Evolutionary conservation across 2,797 vertebrate genomes (phyloP), one percentile per base, ranked within the genome.

Genomic region (Bradypodion pumilum): DNA sequence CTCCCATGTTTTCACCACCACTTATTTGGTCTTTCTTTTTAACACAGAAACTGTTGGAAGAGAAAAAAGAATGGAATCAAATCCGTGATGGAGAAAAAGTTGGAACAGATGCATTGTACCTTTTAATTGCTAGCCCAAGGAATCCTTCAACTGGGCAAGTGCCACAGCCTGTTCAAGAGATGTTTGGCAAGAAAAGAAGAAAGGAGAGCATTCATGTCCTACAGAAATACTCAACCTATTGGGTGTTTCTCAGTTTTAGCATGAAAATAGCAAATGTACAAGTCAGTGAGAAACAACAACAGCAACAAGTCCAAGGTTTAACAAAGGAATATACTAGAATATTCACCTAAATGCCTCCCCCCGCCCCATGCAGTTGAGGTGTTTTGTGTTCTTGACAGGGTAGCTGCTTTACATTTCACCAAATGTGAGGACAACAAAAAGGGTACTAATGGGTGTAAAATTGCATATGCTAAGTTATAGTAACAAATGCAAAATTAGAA

Each of bases 181-280:
- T 69, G 0, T 9, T 74, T 19, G 72, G 79, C 89, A 89, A 49
- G 88, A 91, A 91, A 85, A 91, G 84, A 16, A 87, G 78, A 16
- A 78, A 90, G 88, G 68, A 74, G 75, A 88, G 0, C 0, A 60
- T 87, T 86, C 86, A 74, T 89, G 91, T 92, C 81, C 79, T 89
- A 84, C 72, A 83, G 81, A 86, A 89, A 87, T 1, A 4, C 52
- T 86, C 87, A 74, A 73, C 52, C 83, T 82, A 85, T 37, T 35
- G 89, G 75, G 89, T 91, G 88, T 87, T 82, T 86, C 88, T 77
- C 85, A 84, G 83, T 81, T 68, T 49, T n/a, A 10, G 23, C 42
- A 66, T 49, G 46, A 68, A 52, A 49, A 23, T 52, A 52, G 25
- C 32, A 23, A 49, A 37, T 3, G 21, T 63, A 37, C 21, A 79